These are phyloP conservation scores for Nerophis ophidion DNA, from an alignment of 2,113 vertebrate genomes.

Conservation along the genomic window DNA sequence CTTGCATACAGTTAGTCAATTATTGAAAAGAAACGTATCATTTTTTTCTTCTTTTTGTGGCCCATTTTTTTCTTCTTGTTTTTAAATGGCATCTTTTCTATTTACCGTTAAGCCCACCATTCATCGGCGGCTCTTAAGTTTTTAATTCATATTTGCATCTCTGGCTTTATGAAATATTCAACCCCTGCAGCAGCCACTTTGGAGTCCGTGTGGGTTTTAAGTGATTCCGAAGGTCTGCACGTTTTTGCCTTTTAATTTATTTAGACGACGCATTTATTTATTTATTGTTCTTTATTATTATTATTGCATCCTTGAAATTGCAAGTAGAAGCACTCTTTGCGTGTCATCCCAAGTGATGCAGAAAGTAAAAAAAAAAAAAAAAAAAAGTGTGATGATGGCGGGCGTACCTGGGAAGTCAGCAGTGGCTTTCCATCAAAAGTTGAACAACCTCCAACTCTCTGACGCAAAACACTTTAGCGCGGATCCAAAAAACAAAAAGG, in stretches of 20 bases:
- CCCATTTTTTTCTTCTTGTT: conserved; percentile 1
- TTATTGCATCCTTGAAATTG: conserved; percentile 5
- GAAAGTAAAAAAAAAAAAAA: conserved; percentile 3
- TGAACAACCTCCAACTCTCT: conserved; percentile 53
- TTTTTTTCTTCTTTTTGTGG: not conserved
- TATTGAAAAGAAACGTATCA: no score
- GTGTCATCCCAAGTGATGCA: conserved; percentile 10
- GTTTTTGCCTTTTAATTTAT: conserved; percentile 23
- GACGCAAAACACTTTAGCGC: conserved; percentile 44
- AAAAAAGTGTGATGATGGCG: conserved; percentile 6
- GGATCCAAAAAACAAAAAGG: conserved; percentile 56
- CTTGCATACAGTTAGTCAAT: no score
- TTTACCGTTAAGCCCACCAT: conserved; percentile 13
- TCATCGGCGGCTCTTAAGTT: conserved; percentile 1
- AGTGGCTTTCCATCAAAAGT: conserved; percentile 78
- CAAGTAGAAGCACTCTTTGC: not conserved
- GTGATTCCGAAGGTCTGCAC: conserved; percentile 17
- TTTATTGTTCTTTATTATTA: not conserved
- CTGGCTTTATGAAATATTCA: conserved; percentile 30
- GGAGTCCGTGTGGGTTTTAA: conserved; percentile 29
- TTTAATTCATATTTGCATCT: not conserved
- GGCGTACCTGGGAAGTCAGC: conserved; percentile 74
- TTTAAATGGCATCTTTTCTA: conserved; percentile 11
- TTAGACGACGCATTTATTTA: not conserved
- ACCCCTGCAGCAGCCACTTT: conserved; percentile 22